Evolutionary conservation across 1,140 invertebrate species (phyloP).

Genomic region (Trichomalopsis sarcophagae): DNA sequence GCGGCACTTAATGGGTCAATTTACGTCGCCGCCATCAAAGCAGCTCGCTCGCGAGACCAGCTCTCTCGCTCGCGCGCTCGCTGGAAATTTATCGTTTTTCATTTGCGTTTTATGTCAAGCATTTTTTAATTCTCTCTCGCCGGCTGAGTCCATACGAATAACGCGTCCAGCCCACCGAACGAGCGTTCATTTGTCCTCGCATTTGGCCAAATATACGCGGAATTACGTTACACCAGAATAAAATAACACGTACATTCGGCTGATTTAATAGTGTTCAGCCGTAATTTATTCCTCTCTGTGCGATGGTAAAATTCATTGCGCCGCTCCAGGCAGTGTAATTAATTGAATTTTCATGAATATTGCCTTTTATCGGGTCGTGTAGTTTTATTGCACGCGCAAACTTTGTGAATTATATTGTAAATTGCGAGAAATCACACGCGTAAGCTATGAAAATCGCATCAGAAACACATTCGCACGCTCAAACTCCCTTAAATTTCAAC

Average conservation of each 20-base stretch:
- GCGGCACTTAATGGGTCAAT: background rate
- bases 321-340: too few species aligned
- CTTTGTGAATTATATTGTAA: background rate
- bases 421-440: background rate
- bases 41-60: background rate
- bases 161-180: background rate
- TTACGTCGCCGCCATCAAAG: background rate
- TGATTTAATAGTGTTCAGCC: background rate
- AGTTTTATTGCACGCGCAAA: too few species aligned
- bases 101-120: background rate
- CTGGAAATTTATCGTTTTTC: conserved; percentile 15
- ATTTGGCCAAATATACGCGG: background rate
- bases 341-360: background rate
- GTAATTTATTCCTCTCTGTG: background rate
- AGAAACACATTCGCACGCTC: background rate
- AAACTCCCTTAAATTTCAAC: background rate
- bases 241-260: background rate
- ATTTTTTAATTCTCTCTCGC: conserved; percentile 35
- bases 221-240: background rate
- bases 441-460: background rate
- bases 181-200: background rate
- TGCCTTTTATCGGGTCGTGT: too few species aligned
- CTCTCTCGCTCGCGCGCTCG: background rate
- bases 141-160: too few species aligned
- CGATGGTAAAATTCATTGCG: background rate